Conservation (phyloP, 2,797 vertebrate species). For the Sarcophilus harrisii region DNA sequence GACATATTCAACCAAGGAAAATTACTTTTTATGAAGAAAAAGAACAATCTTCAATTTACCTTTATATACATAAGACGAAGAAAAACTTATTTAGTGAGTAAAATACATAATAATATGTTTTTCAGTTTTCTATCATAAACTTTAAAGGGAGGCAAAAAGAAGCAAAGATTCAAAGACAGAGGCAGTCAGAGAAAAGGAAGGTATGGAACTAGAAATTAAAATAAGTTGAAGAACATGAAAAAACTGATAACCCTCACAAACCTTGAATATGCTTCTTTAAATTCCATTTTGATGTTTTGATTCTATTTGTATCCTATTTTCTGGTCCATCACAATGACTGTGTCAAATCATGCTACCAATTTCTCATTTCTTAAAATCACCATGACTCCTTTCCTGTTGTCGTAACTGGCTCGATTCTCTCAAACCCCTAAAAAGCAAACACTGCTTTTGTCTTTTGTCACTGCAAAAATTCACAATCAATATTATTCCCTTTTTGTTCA, state of each 20-base stretch:
- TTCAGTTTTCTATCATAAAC: not conserved
- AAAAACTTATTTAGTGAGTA: not conserved
- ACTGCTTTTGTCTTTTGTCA: not conserved
- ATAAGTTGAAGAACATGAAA: not conserved
- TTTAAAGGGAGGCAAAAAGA: not conserved
- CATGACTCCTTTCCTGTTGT: not conserved
- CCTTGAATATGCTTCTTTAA: not conserved
- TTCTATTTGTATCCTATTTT: not conserved
- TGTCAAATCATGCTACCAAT: not conserved
- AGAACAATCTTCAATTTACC: not conserved
- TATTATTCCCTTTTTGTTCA: not conserved
- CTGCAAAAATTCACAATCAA: not conserved
- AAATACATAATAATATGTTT: not conserved
- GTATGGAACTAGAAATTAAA: not conserved
- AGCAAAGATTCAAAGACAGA: not conserved
- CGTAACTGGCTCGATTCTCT: not conserved
- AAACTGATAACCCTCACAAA: not conserved
- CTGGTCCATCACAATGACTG: not conserved
- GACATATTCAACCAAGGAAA: not conserved
- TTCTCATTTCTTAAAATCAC: not conserved
- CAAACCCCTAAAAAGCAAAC: not conserved
- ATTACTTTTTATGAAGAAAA: not conserved
- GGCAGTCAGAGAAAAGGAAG: not conserved
- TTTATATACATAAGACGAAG: not conserved
- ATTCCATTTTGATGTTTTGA: not conserved